Evolutionary conservation across 1,140 invertebrate genomes (phyloP).

Genomic region (Hermatobates lingyangjiaoensis): DNA sequence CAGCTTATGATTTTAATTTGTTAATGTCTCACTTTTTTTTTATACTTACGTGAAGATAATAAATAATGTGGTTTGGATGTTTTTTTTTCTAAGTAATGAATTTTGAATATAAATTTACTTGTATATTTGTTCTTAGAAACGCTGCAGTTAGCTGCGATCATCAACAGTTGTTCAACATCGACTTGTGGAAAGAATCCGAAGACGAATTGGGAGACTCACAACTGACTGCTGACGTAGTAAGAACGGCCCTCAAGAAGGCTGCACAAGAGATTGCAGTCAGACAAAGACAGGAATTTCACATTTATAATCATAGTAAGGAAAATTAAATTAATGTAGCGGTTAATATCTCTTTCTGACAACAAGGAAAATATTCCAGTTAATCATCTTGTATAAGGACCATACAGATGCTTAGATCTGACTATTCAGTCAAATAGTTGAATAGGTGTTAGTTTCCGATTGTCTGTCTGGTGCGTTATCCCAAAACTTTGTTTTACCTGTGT

Average conservation of each 20-base stretch:
- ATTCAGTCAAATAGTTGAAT: no score
- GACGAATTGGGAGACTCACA: conserved; percentile 20
- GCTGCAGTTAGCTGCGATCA: conserved; percentile 56
- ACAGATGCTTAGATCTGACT: no score
- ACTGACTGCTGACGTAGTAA: conserved; percentile 29
- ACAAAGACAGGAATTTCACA: conserved; percentile 53
- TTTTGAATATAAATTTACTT: conserved; percentile 1
- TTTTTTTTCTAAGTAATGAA: not conserved
- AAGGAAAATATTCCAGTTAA: no score
- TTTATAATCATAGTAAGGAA: conserved; percentile 42
- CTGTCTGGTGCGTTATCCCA: no score
- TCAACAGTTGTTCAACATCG: conserved; percentile 39
- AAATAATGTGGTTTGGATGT: not conserved
- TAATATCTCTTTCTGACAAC: no score
- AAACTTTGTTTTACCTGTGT: no score
- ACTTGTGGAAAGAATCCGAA: conserved; percentile 34
- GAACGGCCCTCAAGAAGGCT: conserved; percentile 48
- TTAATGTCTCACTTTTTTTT: no score
- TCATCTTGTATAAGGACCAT: no score
- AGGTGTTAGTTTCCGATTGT: no score
- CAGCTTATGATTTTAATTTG: no score
- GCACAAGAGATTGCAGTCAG: conserved; percentile 48
- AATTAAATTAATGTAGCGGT: not conserved
- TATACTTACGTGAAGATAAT: no score
- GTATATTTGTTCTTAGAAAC: conserved; percentile 34